phyloP scores from a whole-genome alignment of 2,113 vertebrate genomes.

The Phoxinus phoxinus region DNA sequence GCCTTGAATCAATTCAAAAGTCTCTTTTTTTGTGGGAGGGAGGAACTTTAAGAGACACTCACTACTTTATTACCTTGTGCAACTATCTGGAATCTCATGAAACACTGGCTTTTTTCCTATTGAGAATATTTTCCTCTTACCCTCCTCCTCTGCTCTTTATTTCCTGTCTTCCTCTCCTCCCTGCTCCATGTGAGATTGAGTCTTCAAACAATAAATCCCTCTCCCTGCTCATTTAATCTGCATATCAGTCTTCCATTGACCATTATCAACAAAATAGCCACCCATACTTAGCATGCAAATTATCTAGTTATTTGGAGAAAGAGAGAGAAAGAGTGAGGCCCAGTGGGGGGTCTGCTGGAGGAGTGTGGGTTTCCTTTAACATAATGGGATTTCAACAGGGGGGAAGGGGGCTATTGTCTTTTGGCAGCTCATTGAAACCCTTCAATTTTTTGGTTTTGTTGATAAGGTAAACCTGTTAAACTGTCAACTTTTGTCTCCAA shows the following conservation, averaged over 20 bases:
- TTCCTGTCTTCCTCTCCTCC: not conserved
- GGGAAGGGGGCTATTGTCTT: constrained; percentile 48
- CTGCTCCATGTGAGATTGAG: constrained; percentile 37
- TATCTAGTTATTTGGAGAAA: constrained; percentile 50
- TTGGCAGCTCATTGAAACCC: constrained; percentile 53
- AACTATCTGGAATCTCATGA: constrained; percentile 27
- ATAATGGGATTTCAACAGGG: constrained; percentile 56
- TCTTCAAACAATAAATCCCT: constrained; percentile 42
- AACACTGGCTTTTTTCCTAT: constrained; percentile 13
- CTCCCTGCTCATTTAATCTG: constrained; percentile 59
- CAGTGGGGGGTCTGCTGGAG: constrained; percentile 39
- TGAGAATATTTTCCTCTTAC: constrained; percentile 5
- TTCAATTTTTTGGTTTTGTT: constrained; percentile 50
- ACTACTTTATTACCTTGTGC: not conserved
- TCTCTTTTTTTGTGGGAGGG: not conserved
- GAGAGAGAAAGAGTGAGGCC: constrained; percentile 45
- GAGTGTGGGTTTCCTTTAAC: constrained; percentile 48
- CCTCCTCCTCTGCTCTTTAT: constrained; percentile 5
- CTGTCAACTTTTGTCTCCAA: not conserved
- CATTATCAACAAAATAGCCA: constrained; percentile 60
- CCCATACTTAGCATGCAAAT: constrained; percentile 62
- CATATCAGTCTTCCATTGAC: constrained; percentile 55
- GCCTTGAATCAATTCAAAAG: not conserved
- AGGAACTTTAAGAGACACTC: not conserved
- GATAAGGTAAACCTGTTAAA: constrained; percentile 48